Conservation (phyloP, 2,797 vertebrate genomes). For the Aselliscus stoliczkanus region DNA sequence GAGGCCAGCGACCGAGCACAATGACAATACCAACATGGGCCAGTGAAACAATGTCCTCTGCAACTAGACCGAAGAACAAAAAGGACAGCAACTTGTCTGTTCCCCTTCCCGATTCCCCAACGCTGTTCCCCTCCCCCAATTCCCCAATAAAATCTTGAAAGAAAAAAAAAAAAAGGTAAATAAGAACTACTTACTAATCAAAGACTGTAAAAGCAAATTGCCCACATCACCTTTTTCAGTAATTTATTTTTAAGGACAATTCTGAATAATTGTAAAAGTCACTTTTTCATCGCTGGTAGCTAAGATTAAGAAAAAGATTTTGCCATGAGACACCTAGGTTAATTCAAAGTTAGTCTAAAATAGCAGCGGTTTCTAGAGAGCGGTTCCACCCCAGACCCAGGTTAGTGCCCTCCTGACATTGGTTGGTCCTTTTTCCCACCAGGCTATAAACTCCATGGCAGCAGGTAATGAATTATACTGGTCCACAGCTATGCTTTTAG, state of each 20-base stretch:
- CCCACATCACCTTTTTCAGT: neutral
- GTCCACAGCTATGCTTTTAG: neutral
- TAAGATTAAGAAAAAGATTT: neutral
- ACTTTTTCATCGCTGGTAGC: constrained; percentile 3
- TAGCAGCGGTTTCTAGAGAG: neutral
- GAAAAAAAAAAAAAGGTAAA: neutral
- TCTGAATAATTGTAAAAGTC: constrained; percentile 7
- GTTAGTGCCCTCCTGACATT: neutral
- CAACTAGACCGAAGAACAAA: too few species aligned
- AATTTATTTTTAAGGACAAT: constrained; percentile 30
- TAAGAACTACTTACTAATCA: neutral
- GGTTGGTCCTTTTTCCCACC: neutral
- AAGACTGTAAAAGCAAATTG: constrained; percentile 1
- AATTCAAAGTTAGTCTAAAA: neutral
- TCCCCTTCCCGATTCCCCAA: too few species aligned
- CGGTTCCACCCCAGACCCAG: neutral
- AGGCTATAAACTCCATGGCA: neutral
- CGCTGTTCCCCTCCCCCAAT: too few species aligned
- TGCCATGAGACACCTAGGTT: neutral
- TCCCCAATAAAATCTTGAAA: too few species aligned
- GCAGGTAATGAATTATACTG: too few species aligned
- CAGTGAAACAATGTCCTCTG: too few species aligned
- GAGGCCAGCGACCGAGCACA: too few species aligned
- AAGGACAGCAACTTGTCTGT: too few species aligned
- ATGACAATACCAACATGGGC: too few species aligned